Evolutionary conservation across 2,888 invertebrate species (phyloP).

Genomic region (Rhimphoctona megacephalus): DNA sequence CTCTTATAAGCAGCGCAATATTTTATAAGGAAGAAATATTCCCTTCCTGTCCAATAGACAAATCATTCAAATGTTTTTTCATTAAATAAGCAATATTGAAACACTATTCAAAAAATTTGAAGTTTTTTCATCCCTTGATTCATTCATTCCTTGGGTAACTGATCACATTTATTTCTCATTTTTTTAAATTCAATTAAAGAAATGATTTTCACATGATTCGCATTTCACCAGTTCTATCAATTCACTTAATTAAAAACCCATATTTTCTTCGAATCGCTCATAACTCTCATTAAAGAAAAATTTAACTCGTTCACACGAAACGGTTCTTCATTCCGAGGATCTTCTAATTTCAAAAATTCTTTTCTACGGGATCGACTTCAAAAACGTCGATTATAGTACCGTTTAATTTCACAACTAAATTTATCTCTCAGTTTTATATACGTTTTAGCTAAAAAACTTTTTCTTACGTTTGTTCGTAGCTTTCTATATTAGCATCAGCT

Average conservation of each 20-base stretch:
- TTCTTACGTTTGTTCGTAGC: slow-evolving; percentile 1
- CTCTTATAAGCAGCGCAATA: background rate
- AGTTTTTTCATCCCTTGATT: background rate
- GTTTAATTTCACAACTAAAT: slow-evolving; percentile 54
- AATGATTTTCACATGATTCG: background rate
- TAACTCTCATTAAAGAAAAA: background rate
- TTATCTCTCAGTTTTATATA: slow-evolving; percentile 28
- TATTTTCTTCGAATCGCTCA: background rate
- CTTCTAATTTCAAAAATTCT: slow-evolving; percentile 14
- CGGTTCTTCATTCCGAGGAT: background rate
- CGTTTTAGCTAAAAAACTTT: slow-evolving; percentile 28
- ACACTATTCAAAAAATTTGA: background rate
- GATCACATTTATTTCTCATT: background rate
- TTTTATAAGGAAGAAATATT: background rate
- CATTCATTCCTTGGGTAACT: background rate
- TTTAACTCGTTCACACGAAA: slow-evolving; percentile 5
- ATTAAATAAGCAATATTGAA: background rate
- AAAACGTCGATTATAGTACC: slow-evolving; percentile 59
- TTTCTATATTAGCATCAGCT: slow-evolving; percentile 31
- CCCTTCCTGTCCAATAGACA: background rate
- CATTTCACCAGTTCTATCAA: background rate
- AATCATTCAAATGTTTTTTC: background rate
- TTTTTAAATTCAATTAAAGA: background rate
- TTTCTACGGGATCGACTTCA: slow-evolving; percentile 19
- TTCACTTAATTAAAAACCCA: background rate